These are phyloP conservation scores for Laupala kohalensis DNA, from an alignment of 1,140 invertebrate species.

Conservation along the genomic window DNA sequence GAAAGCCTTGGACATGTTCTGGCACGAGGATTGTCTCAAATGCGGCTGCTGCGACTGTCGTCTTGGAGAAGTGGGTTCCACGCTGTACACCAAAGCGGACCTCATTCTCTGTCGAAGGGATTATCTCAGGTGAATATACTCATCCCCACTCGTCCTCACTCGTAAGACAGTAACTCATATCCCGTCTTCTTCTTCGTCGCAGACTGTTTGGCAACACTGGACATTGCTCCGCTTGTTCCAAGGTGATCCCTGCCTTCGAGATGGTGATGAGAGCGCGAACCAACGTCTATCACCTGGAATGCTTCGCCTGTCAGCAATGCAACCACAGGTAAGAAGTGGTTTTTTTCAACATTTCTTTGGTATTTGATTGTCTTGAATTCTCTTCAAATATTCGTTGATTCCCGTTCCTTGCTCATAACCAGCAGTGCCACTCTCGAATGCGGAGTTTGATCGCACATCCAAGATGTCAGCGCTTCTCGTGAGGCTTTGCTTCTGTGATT, in stretches of 20 bases:
- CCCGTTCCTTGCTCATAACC: too few species aligned
- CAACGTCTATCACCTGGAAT: constrained; percentile 92
- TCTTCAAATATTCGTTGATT: too few species aligned
- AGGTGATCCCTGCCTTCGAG: constrained; percentile 90
- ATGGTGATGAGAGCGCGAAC: constrained; percentile 92
- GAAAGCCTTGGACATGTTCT: constrained; percentile 73
- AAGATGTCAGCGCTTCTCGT: too few species aligned
- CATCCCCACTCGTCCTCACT: not conserved
- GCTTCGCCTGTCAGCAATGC: constrained; percentile 92
- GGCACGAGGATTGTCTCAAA: constrained; percentile 91
- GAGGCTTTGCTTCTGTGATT: too few species aligned
- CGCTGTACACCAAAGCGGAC: constrained; percentile 73
- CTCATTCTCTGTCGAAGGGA: constrained; percentile 85
- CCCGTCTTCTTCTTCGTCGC: not conserved
- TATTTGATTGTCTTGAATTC: too few species aligned
- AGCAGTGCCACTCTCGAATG: too few species aligned
- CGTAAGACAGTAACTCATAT: not conserved
- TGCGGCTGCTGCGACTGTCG: constrained; percentile 87
- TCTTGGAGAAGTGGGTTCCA: constrained; percentile 42
- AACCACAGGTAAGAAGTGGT: constrained; percentile 67
- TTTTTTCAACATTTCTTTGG: not conserved
- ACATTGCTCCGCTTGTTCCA: constrained; percentile 81
- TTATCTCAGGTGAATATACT: constrained; percentile 58
- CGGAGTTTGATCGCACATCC: too few species aligned
- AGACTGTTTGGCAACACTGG: constrained; percentile 85